Percentiles rank a stretch among this genome's conserved stretches.
Evolutionary conservation across 2,113 vertebrate genomes (phyloP).

Genomic region (Himantopus leucocephalus): DNA sequence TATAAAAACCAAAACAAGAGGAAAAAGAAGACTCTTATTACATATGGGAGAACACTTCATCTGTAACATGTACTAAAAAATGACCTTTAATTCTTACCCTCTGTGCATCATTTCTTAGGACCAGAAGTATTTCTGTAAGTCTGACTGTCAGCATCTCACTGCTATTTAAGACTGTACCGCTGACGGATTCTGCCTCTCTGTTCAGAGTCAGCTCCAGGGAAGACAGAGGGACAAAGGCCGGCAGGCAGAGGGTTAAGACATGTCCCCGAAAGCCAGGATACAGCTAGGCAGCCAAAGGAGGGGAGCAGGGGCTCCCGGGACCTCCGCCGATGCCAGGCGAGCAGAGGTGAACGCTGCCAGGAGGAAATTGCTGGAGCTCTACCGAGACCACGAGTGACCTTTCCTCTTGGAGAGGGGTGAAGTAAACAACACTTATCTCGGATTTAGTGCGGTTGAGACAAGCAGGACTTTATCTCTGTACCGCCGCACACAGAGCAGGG

Average conservation of each 20-base stretch:
- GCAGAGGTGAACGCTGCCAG: background rate
- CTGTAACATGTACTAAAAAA: background rate
- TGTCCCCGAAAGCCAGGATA: background rate
- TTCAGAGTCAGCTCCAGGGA: background rate
- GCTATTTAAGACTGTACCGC: background rate
- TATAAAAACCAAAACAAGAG: background rate
- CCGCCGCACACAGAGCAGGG: rapidly evolving
- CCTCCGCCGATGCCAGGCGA: rapidly evolving
- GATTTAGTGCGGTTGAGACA: background rate
- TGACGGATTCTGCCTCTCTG: background rate
- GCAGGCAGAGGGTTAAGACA: background rate
- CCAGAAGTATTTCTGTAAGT: background rate
- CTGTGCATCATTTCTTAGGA: background rate
- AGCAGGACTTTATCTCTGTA: background rate
- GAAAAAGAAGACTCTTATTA: background rate
- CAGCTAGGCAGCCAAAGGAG: background rate
- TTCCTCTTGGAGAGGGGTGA: constrained; percentile 21
- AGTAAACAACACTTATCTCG: background rate
- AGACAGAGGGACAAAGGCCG: rapidly evolving
- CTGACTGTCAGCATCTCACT: background rate
- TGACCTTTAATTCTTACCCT: background rate
- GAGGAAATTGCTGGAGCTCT: constrained; percentile 32
- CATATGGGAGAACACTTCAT: background rate
- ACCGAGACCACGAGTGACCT: background rate
- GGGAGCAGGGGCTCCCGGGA: background rate